Base-by-base conservation (phyloP, 2,797 vertebrate genomes). In the Tenualosa ilisha region DNA sequence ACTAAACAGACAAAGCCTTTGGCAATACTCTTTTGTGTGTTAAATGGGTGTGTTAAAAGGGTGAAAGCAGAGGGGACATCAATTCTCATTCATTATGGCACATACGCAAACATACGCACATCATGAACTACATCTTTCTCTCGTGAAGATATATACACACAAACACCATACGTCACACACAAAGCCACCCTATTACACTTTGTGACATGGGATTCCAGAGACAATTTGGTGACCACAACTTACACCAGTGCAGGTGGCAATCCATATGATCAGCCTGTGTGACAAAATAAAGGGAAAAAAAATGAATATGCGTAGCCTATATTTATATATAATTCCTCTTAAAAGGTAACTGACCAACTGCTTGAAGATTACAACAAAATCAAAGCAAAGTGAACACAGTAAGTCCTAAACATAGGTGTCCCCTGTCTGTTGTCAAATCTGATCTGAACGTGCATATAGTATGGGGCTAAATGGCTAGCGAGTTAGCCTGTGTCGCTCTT, bases 71-170 rank as follows among this genome's bases (percentile, higher is more conserved):
- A 79, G 37, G 72, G 40, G 20, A 54, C 26, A 6, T 81, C 22
- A 61, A 61, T 61, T 24, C 7, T 46, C 72, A 79, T 22, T 79
- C 72, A 79, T 37, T 26, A 15, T 37, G 26, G 37, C 65, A 72
- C 26, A 37, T 40, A 82, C 82, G 63, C 83, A 85, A 31, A 56
- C 22, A 85, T 51, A 63, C 22, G 81, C 53, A 22, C 84, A 82
- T 61, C 83, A 86, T 54, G 56, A 79, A 46, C 13, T 79, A 46
- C 7, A 79, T 17, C 40, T 15, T 31, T 72, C 40, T 79, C 40
- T 22, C 40, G 65, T 72, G 72, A 79, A 37, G 72, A 79, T 79
- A 79, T 20, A 79, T 65, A 43, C 68, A 43, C 68, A 20, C 37
- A 40, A 6, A 15, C 72, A 79, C 72, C 40, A 43, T 79, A 46